Percentiles rank a stretch among this genome's conserved stretches.
Conservation (phyloP, 2,113 vertebrate species). For the Chloropsis cyanopogon region DNA sequence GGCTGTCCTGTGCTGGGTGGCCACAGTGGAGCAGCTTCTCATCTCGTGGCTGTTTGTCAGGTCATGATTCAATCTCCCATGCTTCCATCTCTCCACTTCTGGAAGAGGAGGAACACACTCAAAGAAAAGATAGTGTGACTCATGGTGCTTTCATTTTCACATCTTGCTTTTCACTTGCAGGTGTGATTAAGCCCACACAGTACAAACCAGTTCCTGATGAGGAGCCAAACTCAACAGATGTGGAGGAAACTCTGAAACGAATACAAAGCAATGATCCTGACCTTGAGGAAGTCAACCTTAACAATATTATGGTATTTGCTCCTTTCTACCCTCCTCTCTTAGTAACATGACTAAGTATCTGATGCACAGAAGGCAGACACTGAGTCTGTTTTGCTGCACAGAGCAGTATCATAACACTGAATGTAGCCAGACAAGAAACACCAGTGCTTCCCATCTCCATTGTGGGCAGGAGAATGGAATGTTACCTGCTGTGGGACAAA, state of each 20-base stretch:
- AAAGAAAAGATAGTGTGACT: not conserved
- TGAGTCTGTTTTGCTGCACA: not conserved
- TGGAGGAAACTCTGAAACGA: slow-evolving; percentile 88
- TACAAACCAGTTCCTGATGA: slow-evolving; percentile 97
- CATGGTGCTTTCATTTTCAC: not conserved
- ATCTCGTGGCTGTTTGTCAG: not conserved
- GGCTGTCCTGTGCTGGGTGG: not conserved
- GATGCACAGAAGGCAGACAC: not conserved
- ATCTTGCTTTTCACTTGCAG: slow-evolving; percentile 60
- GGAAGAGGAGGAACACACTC: not conserved
- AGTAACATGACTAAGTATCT: not conserved
- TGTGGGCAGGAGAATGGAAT: not conserved
- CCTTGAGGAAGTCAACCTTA: slow-evolving; percentile 94
- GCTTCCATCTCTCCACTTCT: not conserved
- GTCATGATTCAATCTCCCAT: not conserved
- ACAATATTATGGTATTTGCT: slow-evolving; percentile 89
- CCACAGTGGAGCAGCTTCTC: not conserved
- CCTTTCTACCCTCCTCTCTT: not conserved
- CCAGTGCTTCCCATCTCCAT: not conserved
- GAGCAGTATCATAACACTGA: not conserved
- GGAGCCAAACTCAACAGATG: slow-evolving; percentile 90
- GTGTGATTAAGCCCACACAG: slow-evolving; percentile 94
- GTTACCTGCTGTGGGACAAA: not conserved
- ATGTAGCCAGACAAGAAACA: not conserved
- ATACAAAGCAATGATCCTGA: slow-evolving; percentile 89